These are phyloP conservation scores for Blastomussa wellsi DNA, from an alignment of 92 coral and sea anemone species.

Conservation along the genomic window DNA sequence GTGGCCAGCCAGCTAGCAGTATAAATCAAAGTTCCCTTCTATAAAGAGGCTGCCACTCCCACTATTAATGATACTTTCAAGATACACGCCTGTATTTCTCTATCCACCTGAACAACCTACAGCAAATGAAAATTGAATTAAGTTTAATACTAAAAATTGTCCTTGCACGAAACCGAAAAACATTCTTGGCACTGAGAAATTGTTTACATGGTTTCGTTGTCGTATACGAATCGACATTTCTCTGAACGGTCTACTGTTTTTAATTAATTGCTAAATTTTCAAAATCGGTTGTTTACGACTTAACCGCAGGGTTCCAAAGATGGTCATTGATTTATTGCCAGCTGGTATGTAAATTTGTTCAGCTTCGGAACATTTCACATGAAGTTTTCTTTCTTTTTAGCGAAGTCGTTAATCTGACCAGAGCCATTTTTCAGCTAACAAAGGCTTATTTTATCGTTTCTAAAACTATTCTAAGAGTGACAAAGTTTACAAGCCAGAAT, in stretches of 20 bases:
- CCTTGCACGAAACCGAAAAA: not conserved
- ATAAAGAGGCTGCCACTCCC: not conserved
- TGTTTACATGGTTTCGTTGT: not conserved
- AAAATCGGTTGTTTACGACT: constrained; percentile 12
- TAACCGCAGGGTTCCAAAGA: not conserved
- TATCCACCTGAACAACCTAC: not conserved
- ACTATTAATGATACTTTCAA: not conserved
- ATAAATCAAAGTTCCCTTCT: not conserved
- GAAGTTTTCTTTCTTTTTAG: not conserved
- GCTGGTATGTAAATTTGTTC: constrained; percentile 26
- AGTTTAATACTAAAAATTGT: not conserved
- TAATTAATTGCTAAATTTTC: not conserved
- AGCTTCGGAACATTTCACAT: not conserved
- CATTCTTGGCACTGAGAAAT: not conserved
- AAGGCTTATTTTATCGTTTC: not conserved
- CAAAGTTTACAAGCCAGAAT: not conserved
- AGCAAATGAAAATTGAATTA: not conserved
- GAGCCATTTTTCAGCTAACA: not conserved
- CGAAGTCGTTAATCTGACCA: not conserved
- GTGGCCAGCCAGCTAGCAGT: not conserved
- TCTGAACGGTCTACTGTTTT: not conserved
- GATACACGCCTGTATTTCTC: not conserved
- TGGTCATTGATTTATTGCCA: not conserved
- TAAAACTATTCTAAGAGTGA: not conserved
- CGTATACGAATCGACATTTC: not conserved